These are phyloP conservation scores for Python bivittatus DNA, from an alignment of 2,113 vertebrate genomes.

Conservation along the genomic window DNA sequence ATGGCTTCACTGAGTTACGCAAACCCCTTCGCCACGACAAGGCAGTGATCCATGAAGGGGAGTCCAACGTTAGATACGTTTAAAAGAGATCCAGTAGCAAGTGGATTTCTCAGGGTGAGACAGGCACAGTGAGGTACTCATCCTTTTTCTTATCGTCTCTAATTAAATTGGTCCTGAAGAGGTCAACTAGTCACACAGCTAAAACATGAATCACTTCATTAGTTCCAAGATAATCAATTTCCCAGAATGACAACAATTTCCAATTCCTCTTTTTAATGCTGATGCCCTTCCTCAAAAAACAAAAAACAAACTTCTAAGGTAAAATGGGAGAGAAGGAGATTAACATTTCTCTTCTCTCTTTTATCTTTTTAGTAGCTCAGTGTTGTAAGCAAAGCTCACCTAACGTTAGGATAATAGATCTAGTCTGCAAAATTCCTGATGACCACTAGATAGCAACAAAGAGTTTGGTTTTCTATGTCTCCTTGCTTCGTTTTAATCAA, in stretches of 20 bases:
- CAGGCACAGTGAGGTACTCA: neutral
- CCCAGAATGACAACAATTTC: neutral
- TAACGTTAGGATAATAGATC: neutral
- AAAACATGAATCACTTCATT: neutral
- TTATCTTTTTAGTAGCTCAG: neutral
- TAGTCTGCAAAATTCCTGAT: neutral
- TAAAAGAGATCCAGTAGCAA: neutral
- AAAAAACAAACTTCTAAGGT: neutral
- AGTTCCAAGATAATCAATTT: neutral
- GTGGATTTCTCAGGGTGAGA: neutral
- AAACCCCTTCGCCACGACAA: no score
- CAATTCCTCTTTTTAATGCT: neutral
- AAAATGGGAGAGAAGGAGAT: neutral
- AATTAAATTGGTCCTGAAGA: neutral
- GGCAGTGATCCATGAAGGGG: no score
- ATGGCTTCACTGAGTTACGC: no score
- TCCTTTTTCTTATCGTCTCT: neutral
- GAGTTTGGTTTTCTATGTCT: neutral
- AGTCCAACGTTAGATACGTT: neutral
- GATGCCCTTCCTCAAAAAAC: neutral
- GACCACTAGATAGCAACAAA: neutral
- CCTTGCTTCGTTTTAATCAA: neutral
- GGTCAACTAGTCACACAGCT: neutral
- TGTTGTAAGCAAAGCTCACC: neutral
- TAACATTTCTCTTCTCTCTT: no score